A percentile compares a stretch with the other conserved stretches of the same genome.
Conservation (phyloP, 1,140 invertebrate genomes). For the Scaptomyza hsui region DNA sequence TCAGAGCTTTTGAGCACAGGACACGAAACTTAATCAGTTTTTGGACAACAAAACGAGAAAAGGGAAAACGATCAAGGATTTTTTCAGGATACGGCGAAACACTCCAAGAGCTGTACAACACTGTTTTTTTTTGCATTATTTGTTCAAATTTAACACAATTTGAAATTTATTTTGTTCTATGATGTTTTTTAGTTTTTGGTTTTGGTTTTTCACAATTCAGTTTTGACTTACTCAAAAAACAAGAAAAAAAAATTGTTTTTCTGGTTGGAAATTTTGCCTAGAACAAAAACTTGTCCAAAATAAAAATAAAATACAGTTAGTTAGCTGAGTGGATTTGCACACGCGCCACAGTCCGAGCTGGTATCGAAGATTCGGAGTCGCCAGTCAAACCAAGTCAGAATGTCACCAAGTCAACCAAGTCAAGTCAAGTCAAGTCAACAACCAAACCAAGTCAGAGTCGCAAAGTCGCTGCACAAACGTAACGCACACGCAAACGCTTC, state of each 20-base stretch:
- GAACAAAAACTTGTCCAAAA: background rate
- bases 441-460: slow-evolving; percentile 21
- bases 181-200: background rate
- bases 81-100: background rate
- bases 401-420: no score
- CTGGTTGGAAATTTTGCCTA: slow-evolving; percentile 11
- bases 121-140: background rate
- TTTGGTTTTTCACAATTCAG: slow-evolving; percentile 6
- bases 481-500: slow-evolving; percentile 79
- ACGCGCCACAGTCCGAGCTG: slow-evolving; percentile 33
- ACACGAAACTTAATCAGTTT: background rate
- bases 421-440: no score
- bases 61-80: background rate
- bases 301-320: slow-evolving; percentile 3
- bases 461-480: slow-evolving; percentile 52
- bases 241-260: slow-evolving; percentile 28
- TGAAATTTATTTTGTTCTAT: background rate
- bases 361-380: slow-evolving; percentile 3
- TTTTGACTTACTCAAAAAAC: slow-evolving; percentile 40
- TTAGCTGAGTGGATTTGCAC: slow-evolving; percentile 30
- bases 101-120: slow-evolving; percentile 31
- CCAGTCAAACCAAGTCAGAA: slow-evolving; percentile 20
- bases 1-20: background rate
- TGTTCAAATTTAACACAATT: slow-evolving; percentile 21
- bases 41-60: background rate